Evolutionary conservation across 2,888 invertebrate genomes (phyloP).

Genomic region (Hyles lineata): DNA sequence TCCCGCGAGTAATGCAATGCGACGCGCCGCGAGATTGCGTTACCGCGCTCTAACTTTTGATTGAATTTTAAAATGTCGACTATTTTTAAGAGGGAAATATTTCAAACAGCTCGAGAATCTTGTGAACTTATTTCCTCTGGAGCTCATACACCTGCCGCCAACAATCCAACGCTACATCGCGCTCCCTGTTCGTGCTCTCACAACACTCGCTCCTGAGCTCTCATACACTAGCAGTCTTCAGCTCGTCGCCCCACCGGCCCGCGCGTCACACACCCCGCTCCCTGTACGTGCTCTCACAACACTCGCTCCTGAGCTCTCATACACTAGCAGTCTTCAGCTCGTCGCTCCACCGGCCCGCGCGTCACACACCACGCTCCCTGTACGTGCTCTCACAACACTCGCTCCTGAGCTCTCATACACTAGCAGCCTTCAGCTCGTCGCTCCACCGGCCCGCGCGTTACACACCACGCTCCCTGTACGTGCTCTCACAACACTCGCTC

Average conservation of each 20-base stretch:
- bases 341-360: constrained; percentile 23
- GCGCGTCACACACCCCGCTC: constrained; percentile 13
- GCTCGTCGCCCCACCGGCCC: constrained; percentile 16
- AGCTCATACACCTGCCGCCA: not conserved
- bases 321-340: constrained; percentile 21
- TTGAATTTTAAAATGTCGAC: constrained; percentile 25
- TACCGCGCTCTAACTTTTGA: constrained; percentile 26
- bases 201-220: constrained; percentile 20
- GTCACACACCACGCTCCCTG: constrained; percentile 22
- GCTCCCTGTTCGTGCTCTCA: constrained; percentile 17
- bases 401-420: constrained; percentile 21
- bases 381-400: constrained; percentile 23
- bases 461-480: constrained; percentile 8
- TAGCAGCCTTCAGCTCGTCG: constrained; percentile 21
- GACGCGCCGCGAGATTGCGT: constrained; percentile 28
- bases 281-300: constrained; percentile 16
- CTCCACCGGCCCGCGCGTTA: constrained; percentile 14
- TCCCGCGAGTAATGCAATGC: constrained; percentile 14
- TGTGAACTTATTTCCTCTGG: not conserved
- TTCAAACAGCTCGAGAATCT: not conserved
- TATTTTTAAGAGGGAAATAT: constrained; percentile 25
- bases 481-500: too few species aligned
- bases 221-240: constrained; percentile 19
- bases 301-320: constrained; percentile 21
- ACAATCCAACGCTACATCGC: not conserved